A percentile compares a stretch with the other conserved stretches of the same genome.
phyloP scores from a whole-genome alignment of 1,140 invertebrate species.

The Trichoplusia ni region DNA sequence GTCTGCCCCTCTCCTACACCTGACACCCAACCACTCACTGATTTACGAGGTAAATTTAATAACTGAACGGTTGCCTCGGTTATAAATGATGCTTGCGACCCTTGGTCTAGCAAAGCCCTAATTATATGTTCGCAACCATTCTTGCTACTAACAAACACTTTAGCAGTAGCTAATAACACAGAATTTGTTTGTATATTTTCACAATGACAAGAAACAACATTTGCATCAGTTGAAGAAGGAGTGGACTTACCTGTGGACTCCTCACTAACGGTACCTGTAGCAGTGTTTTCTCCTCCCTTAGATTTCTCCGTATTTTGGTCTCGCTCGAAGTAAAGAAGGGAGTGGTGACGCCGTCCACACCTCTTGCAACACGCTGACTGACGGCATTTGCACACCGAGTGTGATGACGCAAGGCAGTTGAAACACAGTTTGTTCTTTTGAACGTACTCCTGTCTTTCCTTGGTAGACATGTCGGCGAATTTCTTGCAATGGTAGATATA shows the following conservation, averaged over 20 bases:
- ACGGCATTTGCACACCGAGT: constrained; percentile 23
- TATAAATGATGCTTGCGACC: neutral
- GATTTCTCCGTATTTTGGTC: neutral
- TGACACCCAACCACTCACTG: neutral
- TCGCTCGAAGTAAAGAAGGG: constrained; percentile 30
- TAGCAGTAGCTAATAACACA: neutral
- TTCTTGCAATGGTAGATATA: constrained; percentile 33
- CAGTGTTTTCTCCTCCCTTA: neutral
- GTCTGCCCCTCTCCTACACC: no score
- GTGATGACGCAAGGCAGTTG: constrained; percentile 38
- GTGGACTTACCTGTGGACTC: neutral
- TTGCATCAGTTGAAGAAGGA: no score
- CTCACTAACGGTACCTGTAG: neutral
- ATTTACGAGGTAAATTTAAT: neutral
- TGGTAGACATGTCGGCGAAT: constrained; percentile 21
- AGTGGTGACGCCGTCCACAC: constrained; percentile 33
- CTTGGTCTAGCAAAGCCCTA: neutral
- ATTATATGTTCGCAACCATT: neutral
- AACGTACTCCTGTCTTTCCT: constrained; percentile 25
- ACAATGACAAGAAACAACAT: neutral
- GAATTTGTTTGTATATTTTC: neutral
- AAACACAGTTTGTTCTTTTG: constrained; percentile 37
- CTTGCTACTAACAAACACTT: neutral
- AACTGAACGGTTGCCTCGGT: neutral
- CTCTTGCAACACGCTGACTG: constrained; percentile 23